Evolutionary conservation across 2,888 invertebrate genomes (phyloP), one percentile per base, ranked within the genome.

Genomic region (Plagodis dolabraria): DNA sequence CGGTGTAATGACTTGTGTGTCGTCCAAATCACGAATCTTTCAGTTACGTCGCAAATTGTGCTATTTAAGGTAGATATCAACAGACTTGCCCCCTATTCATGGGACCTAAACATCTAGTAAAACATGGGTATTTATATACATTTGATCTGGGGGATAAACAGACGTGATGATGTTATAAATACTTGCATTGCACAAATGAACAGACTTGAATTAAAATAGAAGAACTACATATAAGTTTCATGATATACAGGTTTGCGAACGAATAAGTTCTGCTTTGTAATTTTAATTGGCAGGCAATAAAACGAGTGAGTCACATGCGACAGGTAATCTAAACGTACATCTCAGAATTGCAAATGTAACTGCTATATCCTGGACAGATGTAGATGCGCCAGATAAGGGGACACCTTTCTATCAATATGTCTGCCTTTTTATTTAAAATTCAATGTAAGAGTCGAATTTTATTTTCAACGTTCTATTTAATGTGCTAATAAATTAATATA

Each of bases 221-320:
- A 1, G 22, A 22, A 22, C n/a, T n/a, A n/a, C n/a, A n/a, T n/a
- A n/a, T n/a, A 22, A 22, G 1, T 40, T 8, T 40, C 8, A 40
- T 5, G 2, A 10, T 40, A 7, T 38, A 38, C 33, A 50, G 11
- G 43, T 40, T 42, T 35, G 10, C 48, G 33, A 4, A 22, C 36
- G 36, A 35, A 38, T 44, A 54, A 49, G 52, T 53, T 42, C 5
- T 45, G 36, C 53, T 53, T 61, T 53, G 48, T 57, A 51, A 57
- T 51, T 57, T 57, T 61, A 61, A 61, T 61, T 61, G 60, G 46
- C 56, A 53, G 49, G 49, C 46, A 56, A 53, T 57, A 53, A 56
- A 61, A 61, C 56, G 48, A 56, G 51, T 10, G 40, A 54, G 51
- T 52, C 51, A 52, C 53, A 46, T 46, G 35, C 42, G 60, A 53